Percentiles rank a stretch among this genome's conserved stretches.
phyloP scores from a whole-genome alignment of 2,113 vertebrate species.

The Probosciger aterrimus region DNA sequence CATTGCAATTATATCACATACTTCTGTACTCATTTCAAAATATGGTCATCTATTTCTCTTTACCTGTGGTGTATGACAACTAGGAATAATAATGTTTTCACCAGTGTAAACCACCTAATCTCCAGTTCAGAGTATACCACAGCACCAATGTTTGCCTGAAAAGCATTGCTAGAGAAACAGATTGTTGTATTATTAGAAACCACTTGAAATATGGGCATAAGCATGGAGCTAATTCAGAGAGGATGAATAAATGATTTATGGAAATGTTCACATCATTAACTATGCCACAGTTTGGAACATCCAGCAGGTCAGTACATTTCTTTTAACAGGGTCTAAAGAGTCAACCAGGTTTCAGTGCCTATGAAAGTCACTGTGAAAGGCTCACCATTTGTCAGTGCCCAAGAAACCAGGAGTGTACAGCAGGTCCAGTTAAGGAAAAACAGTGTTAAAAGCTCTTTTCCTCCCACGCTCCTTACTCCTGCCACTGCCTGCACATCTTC shows the following conservation, averaged over 20 bases:
- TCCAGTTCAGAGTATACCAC: not conserved
- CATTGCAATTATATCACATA: slow-evolving; percentile 58
- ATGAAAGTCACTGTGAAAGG: not conserved
- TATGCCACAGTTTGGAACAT: not conserved
- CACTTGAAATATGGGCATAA: not conserved
- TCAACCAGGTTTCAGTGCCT: not conserved
- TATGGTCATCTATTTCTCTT: not conserved
- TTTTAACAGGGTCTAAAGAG: not conserved
- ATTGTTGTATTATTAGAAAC: not conserved
- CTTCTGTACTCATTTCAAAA: slow-evolving; percentile 13
- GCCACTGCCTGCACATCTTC: not conserved
- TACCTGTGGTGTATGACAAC: not conserved
- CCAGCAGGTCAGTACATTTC: not conserved
- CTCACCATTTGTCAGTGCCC: not conserved
- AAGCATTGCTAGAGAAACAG: not conserved
- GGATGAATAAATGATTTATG: not conserved
- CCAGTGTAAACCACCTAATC: not conserved
- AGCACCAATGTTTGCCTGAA: not conserved
- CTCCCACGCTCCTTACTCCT: not conserved
- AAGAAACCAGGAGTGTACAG: not conserved
- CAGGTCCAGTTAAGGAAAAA: not conserved
- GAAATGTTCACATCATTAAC: not conserved
- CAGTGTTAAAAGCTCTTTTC: not conserved
- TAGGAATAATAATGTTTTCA: not conserved
- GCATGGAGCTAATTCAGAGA: not conserved